Base-by-base conservation (phyloP, 2,888 invertebrate genomes). In the Drosophila recens region DNA sequence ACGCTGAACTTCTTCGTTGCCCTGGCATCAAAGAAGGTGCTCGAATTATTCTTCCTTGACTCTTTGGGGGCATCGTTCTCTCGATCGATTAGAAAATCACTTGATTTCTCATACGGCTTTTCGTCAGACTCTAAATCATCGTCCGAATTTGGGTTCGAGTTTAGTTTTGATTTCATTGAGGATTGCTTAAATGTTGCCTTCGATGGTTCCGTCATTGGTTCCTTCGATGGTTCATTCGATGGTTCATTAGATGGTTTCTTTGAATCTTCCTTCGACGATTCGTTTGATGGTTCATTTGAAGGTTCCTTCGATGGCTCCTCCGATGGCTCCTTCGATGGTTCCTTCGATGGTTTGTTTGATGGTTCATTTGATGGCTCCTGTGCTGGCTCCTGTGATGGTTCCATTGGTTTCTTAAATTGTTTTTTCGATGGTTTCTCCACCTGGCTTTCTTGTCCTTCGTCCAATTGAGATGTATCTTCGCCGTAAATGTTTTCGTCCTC, bases 1-100 rank as follows among this genome's bases (percentile, higher is more conserved):
- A 53, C 67, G 10, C 10, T 57, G 1, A 11, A 15, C 3, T 1
- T 4, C 0, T 1, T 8, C 0, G 45, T 5, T 2, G 17, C 13
- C 9, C 15, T 40, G 5, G 61, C 30, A 6, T 51, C 43, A 17
- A 72, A 77, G n/a, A 36, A 52, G 0, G 45, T 30, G 1, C 4
- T 15, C 9, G 54, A 17, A 20, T 17, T 23, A 8, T n/a, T 3
- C 13, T 2, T 40, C 0, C 8, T 17, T 9, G 27, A n/a, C 3
- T n/a, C 5, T 6, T 13, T 1, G 0, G 20, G 23, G 0, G 15
- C 33, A 1, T 38, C 38, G 3, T 36, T 34, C 3, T 67, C 38
- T 0, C 15, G 15, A n/a, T 53, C 40, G 20, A 36, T 15, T 2
- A 61, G 38, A 8, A 51, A 11, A 8, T 1, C 11, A 8, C 13